Evolutionary conservation across 53 echinoderm and acorn worm genomes (phyloP).

Genomic region (Crossaster papposus): DNA sequence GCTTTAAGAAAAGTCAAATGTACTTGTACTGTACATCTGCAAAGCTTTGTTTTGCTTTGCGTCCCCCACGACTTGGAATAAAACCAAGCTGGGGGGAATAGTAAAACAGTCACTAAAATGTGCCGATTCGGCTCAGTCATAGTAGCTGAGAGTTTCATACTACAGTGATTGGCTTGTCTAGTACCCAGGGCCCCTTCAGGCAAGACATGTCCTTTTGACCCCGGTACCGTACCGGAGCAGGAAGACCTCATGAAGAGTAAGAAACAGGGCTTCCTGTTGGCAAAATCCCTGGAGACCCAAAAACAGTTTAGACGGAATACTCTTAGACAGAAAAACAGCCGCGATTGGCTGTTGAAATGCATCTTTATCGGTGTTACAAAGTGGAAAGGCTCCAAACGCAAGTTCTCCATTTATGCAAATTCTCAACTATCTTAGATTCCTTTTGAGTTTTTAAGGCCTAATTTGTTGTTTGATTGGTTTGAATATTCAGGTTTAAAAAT

Average conservation of each 20-base stretch:
- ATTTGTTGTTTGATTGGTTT: too few relatives aligned
- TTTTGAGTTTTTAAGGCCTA: too few relatives aligned
- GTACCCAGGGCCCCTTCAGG: neutral
- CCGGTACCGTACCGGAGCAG: slow-evolving; percentile 2
- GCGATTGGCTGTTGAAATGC: neutral
- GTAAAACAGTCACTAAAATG: neutral
- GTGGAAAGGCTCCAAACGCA: neutral
- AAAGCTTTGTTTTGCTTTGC: too few relatives aligned
- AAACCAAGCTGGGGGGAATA: too few relatives aligned
- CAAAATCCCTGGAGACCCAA: neutral
- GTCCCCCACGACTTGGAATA: too few relatives aligned
- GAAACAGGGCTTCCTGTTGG: slow-evolving; percentile 25
- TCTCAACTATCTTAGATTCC: too few relatives aligned
- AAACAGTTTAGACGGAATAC: neutral
- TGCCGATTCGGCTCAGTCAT: neutral
- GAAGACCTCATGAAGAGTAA: slow-evolving; percentile 19
- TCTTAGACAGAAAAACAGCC: neutral
- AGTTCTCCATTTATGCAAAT: neutral
- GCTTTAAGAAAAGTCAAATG: too few relatives aligned
- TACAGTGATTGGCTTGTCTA: neutral
- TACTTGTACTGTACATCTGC: too few relatives aligned
- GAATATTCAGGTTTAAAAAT: too few relatives aligned
- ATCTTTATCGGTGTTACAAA: neutral
- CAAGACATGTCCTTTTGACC: slow-evolving; percentile 38
- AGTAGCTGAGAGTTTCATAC: neutral